Conservation (phyloP, 35 echinoderm and acorn worm genomes). For the Anneissia japonica region DNA sequence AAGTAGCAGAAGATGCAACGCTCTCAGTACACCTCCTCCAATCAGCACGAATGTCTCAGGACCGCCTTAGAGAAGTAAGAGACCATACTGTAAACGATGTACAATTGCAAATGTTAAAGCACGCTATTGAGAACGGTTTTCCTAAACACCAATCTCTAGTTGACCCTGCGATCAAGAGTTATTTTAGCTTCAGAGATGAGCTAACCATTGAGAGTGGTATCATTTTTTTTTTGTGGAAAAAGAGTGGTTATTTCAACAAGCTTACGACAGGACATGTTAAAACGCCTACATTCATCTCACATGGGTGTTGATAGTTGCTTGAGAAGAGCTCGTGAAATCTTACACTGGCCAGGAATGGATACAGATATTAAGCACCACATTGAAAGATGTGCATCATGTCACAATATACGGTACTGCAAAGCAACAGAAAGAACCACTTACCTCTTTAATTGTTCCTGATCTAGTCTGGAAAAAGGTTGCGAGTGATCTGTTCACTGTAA, state of each 20-base stretch:
- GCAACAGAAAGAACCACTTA: constrained; percentile 43
- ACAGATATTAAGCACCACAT: constrained; percentile 42
- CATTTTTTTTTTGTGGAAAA: constrained; percentile 48
- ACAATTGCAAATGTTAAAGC: constrained; percentile 24
- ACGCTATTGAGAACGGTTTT: constrained; percentile 36
- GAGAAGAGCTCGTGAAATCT: constrained; percentile 9
- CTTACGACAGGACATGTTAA: not conserved
- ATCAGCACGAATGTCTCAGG: constrained; percentile 34
- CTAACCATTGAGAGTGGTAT: constrained; percentile 40
- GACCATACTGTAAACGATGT: constrained; percentile 27
- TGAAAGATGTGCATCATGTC: constrained; percentile 47
- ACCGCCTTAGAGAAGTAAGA: constrained; percentile 7
- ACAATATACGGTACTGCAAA: not conserved
- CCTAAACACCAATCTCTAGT: constrained; percentile 28
- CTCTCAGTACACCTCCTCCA: constrained; percentile 23
- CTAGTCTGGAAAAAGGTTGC: constrained; percentile 18
- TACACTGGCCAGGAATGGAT: constrained; percentile 32
- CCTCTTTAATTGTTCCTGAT: constrained; percentile 1
- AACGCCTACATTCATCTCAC: constrained; percentile 18
- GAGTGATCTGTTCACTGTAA: not conserved
- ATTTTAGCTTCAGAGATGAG: constrained; percentile 57
- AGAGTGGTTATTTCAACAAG: constrained; percentile 23
- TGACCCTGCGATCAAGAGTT: not conserved
- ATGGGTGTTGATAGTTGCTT: constrained; percentile 13
- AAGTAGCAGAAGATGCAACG: constrained; percentile 39